Evolutionary conservation across 1,140 invertebrate genomes (phyloP).

Genomic region (Cyclina sinensis): DNA sequence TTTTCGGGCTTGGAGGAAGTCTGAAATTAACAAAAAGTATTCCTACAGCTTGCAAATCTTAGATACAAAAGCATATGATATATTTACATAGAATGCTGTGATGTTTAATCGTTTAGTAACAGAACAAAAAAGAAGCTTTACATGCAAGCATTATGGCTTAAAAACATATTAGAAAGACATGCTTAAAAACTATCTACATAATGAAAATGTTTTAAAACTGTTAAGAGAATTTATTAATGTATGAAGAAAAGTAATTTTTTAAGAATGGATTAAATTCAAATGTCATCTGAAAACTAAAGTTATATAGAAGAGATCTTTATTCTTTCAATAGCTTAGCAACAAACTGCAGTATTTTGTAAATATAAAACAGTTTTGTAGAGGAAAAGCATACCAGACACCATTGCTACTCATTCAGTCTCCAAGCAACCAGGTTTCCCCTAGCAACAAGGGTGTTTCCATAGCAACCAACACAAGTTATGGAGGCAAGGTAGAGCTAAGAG

Average conservation of each 20-base stretch:
- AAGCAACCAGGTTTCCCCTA: slow-evolving; percentile 36
- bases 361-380: background rate
- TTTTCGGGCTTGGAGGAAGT: slow-evolving; percentile 40
- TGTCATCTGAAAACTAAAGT: background rate
- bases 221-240: no score
- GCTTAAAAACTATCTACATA: no score
- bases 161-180: no score
- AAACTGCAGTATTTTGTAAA: background rate
- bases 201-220: no score
- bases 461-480: slow-evolving; percentile 62
- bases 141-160: no score
- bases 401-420: slow-evolving; percentile 29
- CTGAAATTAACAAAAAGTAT: background rate
- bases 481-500: slow-evolving; percentile 64
- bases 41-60: background rate
- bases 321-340: no score
- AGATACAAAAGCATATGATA: no score
- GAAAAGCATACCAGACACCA: slow-evolving; percentile 42
- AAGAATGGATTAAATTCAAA: no score
- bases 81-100: background rate
- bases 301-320: background rate
- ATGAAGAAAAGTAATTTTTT: no score
- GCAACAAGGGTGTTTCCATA: slow-evolving; percentile 52
- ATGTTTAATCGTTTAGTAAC: background rate
- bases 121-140: no score